Base-by-base conservation (phyloP, 2,797 vertebrate species). In the Bradypus variegatus region DNA sequence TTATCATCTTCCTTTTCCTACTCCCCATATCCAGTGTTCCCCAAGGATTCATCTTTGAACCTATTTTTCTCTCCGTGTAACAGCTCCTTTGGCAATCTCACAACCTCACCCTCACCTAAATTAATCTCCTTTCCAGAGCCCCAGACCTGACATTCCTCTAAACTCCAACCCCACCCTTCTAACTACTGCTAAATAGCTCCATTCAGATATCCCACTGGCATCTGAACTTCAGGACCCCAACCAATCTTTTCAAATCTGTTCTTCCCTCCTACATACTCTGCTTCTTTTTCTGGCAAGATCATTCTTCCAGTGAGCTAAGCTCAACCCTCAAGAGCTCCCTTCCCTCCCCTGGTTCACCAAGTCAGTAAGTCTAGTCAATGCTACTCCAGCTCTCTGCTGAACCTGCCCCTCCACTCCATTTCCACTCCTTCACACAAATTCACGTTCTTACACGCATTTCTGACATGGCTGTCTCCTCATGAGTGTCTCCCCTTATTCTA, bases 1-100 rank as follows among this genome's bases (percentile, higher is more conserved):
- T 92, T 41, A 62, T 72, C 33, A 16, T 64, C 75, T 88, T 75
- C 45, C 69, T 94, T 67, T 77, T 69, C 62, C 87, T 41, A 53
- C 19, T 89, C 67, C 25, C 36, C 15, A 41, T 33, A 83, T 41
- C 27, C 25, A 62, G 41, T 25, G 7, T 16, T 79, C 67, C 41
- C 72, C 33, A 33, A 78, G 48, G 53, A 41, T 27, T 19, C 8
- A n/a, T 25, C 48, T 65, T 86, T 64, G 9, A 18, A 45, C 60
- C 88, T 38, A 55, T 53, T 55, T 80, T 21, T 14, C 31, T 91
- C 27, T 25, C 62, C 48, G 72, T 67, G 27, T 16, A 67, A 33
- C 2, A 27, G 33, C 65, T 18, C 29, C 81, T 38, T 81, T 7
- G 0, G 33, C 2, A 2, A 12, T 48, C 73, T 73, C 75, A 64